These are phyloP conservation scores for Gnathonemus longibarbis DNA, from an alignment of 2,113 vertebrate species.

Conservation along the genomic window DNA sequence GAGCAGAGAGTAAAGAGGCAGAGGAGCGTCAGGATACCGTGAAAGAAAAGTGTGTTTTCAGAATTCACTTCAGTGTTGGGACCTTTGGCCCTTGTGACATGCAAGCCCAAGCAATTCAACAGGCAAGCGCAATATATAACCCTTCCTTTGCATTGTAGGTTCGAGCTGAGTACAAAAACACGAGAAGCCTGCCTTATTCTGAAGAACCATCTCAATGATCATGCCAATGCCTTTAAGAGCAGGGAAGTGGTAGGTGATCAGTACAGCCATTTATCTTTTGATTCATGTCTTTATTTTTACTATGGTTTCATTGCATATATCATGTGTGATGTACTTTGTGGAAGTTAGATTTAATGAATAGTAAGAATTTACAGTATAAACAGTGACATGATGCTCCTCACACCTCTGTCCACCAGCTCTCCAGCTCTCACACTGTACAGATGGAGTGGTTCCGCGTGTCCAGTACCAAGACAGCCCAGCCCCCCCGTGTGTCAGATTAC, in stretches of 20 bases:
- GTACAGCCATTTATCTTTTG: slow-evolving; percentile 12
- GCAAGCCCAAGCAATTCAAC: not conserved
- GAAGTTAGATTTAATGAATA: not conserved
- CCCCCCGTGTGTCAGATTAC: slow-evolving; percentile 64
- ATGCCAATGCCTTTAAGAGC: slow-evolving; percentile 58
- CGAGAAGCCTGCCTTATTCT: slow-evolving; percentile 80
- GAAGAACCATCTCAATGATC: slow-evolving; percentile 73
- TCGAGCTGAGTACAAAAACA: slow-evolving; percentile 83
- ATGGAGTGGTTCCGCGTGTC: slow-evolving; percentile 91
- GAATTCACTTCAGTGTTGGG: not conserved
- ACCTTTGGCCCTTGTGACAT: not conserved
- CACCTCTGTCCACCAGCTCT: slow-evolving; percentile 48
- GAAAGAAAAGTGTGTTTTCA: slow-evolving; percentile 72
- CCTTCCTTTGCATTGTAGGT: slow-evolving; percentile 54
- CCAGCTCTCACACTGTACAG: slow-evolving; percentile 72
- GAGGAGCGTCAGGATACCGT: slow-evolving; percentile 38
- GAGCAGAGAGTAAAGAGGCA: not conserved
- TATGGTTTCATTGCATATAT: not conserved
- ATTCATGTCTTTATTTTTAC: not conserved
- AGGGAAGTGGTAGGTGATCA: slow-evolving; percentile 76
- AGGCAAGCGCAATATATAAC: not conserved
- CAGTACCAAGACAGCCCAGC: slow-evolving; percentile 74
- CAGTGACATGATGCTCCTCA: not conserved
- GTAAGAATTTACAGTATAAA: not conserved
- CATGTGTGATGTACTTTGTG: not conserved